phyloP scores from a whole-genome alignment of 2,888 invertebrate species.

The Lithophane leautieri region DNA sequence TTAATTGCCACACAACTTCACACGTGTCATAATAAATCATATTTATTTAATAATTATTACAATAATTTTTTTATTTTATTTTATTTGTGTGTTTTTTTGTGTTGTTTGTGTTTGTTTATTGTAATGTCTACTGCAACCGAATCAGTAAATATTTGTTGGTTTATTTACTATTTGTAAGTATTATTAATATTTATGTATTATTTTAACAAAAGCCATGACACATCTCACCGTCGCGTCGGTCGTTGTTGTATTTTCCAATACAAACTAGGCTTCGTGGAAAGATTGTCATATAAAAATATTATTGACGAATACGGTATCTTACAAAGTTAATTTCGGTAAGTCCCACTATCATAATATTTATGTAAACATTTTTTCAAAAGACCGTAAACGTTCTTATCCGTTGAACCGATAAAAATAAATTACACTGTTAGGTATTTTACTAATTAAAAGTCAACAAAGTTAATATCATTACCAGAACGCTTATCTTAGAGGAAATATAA shows the following conservation, averaged over 20 bases:
- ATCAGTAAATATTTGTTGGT: not conserved
- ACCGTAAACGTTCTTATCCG: slow-evolving; percentile 41
- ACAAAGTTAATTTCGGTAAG: not conserved
- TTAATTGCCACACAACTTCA: not conserved
- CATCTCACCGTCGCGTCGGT: not conserved
- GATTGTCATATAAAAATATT: not conserved
- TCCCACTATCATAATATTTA: slow-evolving; percentile 14
- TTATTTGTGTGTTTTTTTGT: too few species aligned
- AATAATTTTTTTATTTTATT: too few species aligned
- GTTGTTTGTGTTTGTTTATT: too few species aligned
- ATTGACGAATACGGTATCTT: not conserved
- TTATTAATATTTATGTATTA: not conserved
- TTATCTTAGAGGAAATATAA: slow-evolving; percentile 71
- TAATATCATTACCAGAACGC: slow-evolving; percentile 58
- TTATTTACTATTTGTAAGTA: not conserved
- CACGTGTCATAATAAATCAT: too few species aligned
- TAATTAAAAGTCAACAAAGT: slow-evolving; percentile 66
- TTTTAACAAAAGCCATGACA: slow-evolving; percentile 12
- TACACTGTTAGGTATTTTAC: slow-evolving; percentile 53
- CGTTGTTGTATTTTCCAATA: slow-evolving; percentile 4
- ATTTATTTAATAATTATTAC: not conserved
- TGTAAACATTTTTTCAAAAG: slow-evolving; percentile 11
- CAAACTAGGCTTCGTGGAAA: slow-evolving; percentile 1
- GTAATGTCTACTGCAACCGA: not conserved
- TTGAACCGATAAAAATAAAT: slow-evolving; percentile 54